Evolutionary conservation across 2,888 invertebrate species (phyloP).

Genomic region (Athalia circularis): DNA sequence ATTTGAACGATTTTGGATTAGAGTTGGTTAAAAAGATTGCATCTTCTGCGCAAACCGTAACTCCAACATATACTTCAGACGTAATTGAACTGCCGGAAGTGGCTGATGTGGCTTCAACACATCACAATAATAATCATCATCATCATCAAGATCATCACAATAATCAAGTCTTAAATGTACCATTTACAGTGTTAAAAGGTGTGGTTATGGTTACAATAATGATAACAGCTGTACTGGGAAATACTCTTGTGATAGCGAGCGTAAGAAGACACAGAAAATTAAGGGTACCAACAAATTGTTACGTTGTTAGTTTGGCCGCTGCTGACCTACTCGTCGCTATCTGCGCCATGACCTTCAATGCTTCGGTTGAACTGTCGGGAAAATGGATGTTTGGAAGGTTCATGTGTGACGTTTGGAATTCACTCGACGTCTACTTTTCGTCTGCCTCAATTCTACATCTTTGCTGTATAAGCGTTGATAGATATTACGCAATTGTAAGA

Average conservation of each 20-base stretch:
- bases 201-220: constrained; percentile 90
- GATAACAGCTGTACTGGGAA: constrained; percentile 91
- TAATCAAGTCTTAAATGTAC: constrained; percentile 57
- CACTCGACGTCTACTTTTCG: constrained; percentile 94
- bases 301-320: constrained; percentile 94
- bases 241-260: constrained; percentile 91
- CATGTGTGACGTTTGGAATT: constrained; percentile 97
- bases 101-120: constrained; percentile 29
- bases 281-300: constrained; percentile 93
- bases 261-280: constrained; percentile 88
- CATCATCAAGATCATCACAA: constrained; percentile 45
- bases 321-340: constrained; percentile 95
- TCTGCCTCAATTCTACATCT: constrained; percentile 94
- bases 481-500: constrained; percentile 93
- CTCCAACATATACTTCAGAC: neutral
- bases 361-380: constrained; percentile 87
- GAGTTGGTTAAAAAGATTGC: constrained; percentile 4
- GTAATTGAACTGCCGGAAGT: neutral
- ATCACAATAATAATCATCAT: neutral
- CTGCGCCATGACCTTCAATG: constrained; percentile 95
- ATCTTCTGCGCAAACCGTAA: too few species aligned
- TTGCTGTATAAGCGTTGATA: constrained; percentile 95
- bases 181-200: constrained; percentile 81
- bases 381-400: constrained; percentile 93
- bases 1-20: constrained; percentile 20